Percentiles rank a stretch among this genome's conserved stretches.
Evolutionary conservation across 2,888 invertebrate genomes (phyloP).

Genomic region (Dexiosoma caninum): DNA sequence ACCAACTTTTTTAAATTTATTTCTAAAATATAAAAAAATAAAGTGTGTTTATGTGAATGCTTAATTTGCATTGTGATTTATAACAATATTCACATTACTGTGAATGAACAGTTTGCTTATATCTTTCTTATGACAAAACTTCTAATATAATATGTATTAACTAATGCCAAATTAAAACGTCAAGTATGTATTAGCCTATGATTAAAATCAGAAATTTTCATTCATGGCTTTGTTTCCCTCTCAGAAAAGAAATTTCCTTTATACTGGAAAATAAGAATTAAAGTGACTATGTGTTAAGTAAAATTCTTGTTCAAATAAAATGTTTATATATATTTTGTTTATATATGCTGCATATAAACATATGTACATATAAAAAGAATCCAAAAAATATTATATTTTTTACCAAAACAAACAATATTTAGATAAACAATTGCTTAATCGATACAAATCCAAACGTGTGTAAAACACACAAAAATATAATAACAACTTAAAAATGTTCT

Average conservation of each 20-base stretch:
- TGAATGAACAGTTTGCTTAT: conserved; percentile 19
- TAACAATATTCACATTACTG: background rate
- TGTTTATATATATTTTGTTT: background rate
- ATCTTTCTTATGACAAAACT: conserved; percentile 1
- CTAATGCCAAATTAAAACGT: conserved; percentile 52
- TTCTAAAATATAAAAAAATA: no score
- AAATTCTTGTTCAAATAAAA: background rate
- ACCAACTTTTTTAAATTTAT: conserved; percentile 75
- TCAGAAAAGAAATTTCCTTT: background rate
- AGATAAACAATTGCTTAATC: conserved; percentile 7
- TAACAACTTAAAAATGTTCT: no score
- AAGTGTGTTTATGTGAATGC: conserved; percentile 38
- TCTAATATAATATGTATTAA: background rate
- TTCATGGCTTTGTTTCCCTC: background rate
- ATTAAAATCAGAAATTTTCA: conserved; percentile 7
- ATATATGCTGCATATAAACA: background rate
- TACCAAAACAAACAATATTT: background rate
- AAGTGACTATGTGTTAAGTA: no score
- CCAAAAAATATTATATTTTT: no score
- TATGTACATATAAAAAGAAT: background rate
- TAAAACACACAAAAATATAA: background rate
- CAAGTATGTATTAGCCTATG: conserved; percentile 45
- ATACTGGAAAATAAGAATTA: background rate
- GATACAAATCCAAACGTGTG: conserved; percentile 12
- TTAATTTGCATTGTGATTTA: background rate